Base-by-base conservation (phyloP, 2,888 invertebrate species). In the Heliconius cydno region DNA sequence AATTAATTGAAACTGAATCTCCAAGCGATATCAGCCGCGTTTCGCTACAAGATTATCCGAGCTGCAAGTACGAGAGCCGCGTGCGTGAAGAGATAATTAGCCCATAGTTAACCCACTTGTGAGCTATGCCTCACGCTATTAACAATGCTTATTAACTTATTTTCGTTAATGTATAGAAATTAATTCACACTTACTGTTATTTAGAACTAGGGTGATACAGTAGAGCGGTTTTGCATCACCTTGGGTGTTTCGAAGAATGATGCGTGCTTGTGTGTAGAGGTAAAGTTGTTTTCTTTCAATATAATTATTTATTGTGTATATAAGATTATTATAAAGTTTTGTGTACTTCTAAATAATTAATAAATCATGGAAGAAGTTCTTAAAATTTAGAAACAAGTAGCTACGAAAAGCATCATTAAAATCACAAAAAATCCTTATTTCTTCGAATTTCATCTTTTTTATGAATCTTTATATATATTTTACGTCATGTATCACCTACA, bases 61-160 rank as follows among this genome's bases (percentile, higher is more conserved):
- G 76, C 57, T 67, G 22, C 19, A 76, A 72, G 66, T 41, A 28
- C 76, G 67, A 34, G 78, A 75, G 73, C 84, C 80, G 41, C 66
- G 84, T 84, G 86, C 88, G 88, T 88, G 86, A 87, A 87, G 83
- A 84, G 83, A 85, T 87, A 89, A 89, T 89, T 90, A 88, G 86
- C 87, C 85, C 87, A 88, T 86, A 85, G 87, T 88, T 87, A 88
- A 85, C 89, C 88, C 82, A 88, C 87, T 86, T 81, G 79, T 81
- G 79, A 84, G 75, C 73, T 76, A 82, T 80, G 81, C 81, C 77
- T 83, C 80, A 82, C 80, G 81, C 78, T 82, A 81, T 81, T 79
- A 81, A 77, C 77, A 77, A 77, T 77, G 46, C 70, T 79, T 76
- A 76, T 76, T 79, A 74, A 79, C 79, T 75, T 79, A 79, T 79